Evolutionary conservation across 2,888 invertebrate genomes (phyloP).

Genomic region (Chrysolina oricalcia): DNA sequence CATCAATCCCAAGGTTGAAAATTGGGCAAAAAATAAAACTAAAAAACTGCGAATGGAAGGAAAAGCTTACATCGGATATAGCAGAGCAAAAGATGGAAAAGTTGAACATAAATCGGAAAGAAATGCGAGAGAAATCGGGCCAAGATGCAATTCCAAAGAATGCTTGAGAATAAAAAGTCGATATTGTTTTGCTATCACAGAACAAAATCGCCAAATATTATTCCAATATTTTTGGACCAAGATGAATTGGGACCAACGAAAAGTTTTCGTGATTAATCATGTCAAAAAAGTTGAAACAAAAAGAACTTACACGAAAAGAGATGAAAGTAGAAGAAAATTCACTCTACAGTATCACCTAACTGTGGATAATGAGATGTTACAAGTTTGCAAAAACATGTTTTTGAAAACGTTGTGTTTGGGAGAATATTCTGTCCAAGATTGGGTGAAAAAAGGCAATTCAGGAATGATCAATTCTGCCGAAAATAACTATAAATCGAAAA

Average conservation of each 20-base stretch:
- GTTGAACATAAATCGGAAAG: constrained; percentile 26
- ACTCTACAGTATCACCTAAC: constrained; percentile 22
- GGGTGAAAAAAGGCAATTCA: constrained; percentile 24
- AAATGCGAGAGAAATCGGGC: constrained; percentile 18
- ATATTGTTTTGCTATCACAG: constrained; percentile 19
- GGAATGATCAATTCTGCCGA: constrained; percentile 17
- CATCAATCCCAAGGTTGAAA: constrained; percentile 26
- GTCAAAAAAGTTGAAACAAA: constrained; percentile 22
- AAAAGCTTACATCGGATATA: constrained; percentile 23
- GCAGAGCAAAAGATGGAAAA: constrained; percentile 17
- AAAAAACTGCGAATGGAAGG: constrained; percentile 31
- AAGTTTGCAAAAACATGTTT: constrained; percentile 27
- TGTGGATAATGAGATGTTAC: constrained; percentile 16
- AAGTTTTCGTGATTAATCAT: constrained; percentile 24
- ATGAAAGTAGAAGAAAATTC: constrained; percentile 19
- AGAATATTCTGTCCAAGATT: constrained; percentile 19
- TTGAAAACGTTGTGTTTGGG: constrained; percentile 18
- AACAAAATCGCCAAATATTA: constrained; percentile 12
- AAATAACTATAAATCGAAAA: neutral
- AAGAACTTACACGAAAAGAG: constrained; percentile 23
- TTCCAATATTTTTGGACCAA: constrained; percentile 27
- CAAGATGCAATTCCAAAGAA: constrained; percentile 27
- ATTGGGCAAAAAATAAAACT: constrained; percentile 26
- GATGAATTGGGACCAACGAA: constrained; percentile 25
- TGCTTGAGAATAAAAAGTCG: constrained; percentile 24